Evolutionary conservation across 2,888 invertebrate genomes (phyloP).

Genomic region (Dasypogon diadema): DNA sequence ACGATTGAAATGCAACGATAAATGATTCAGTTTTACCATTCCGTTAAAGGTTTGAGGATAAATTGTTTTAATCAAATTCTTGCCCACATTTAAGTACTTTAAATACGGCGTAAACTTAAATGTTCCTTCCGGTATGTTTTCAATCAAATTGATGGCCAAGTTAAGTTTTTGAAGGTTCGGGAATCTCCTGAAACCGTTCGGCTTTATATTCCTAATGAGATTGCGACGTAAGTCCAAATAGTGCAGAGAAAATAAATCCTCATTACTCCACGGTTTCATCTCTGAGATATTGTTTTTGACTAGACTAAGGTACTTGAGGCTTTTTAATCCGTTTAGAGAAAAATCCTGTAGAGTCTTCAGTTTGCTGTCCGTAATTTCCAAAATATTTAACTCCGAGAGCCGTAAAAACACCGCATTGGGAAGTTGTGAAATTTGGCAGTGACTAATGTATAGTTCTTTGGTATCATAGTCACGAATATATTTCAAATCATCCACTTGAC

Average conservation of each 20-base stretch:
- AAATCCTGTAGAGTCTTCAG: constrained; percentile 57
- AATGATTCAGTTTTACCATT: constrained; percentile 63
- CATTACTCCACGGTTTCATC: constrained; percentile 64
- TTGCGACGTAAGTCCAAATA: constrained; percentile 65
- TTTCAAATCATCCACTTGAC: constrained; percentile 3
- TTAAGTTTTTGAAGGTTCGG: constrained; percentile 65
- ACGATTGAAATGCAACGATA: constrained; percentile 63
- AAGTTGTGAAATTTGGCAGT: neutral
- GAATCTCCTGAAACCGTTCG: constrained; percentile 61
- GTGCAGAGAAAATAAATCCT: constrained; percentile 61
- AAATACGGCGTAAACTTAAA: constrained; percentile 61
- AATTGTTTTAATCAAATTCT: constrained; percentile 62
- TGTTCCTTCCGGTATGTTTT: constrained; percentile 60
- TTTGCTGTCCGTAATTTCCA: neutral
- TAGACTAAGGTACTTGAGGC: constrained; percentile 62
- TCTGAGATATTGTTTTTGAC: constrained; percentile 63
- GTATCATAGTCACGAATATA: neutral
- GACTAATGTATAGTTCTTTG: neutral
- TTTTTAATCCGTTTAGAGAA: constrained; percentile 63
- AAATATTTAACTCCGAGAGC: neutral
- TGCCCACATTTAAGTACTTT: constrained; percentile 64
- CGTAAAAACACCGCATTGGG: neutral
- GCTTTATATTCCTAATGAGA: constrained; percentile 8
- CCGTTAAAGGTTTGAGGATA: constrained; percentile 61
- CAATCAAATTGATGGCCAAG: constrained; percentile 63